phyloP scores from a whole-genome alignment of 2,113 vertebrate species.

The Onychostoma macrolepis region DNA sequence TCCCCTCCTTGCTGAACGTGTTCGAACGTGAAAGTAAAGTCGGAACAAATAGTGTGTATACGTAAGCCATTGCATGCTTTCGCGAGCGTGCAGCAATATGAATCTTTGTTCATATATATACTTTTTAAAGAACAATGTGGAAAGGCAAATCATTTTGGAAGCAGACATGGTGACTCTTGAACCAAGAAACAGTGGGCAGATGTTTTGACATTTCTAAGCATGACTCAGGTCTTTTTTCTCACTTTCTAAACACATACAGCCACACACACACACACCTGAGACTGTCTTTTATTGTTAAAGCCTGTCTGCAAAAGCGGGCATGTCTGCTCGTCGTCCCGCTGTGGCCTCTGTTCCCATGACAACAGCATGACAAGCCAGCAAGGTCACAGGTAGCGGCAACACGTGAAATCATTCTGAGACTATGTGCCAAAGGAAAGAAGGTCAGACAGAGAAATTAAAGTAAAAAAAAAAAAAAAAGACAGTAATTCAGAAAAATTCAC shows the following conservation, averaged over 20 bases:
- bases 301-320: conserved; percentile 29
- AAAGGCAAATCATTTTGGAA: conserved; percentile 39
- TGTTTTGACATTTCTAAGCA: conserved; percentile 41
- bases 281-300: conserved; percentile 17
- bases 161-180: background rate
- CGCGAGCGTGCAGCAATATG: too few species aligned
- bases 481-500: background rate
- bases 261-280: conserved; percentile 18
- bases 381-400: conserved; percentile 68
- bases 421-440: conserved; percentile 18
- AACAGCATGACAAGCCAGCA: conserved; percentile 65
- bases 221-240: conserved; percentile 27
- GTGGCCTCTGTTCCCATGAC: conserved; percentile 71
- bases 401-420: conserved; percentile 10
- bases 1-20: too few species aligned
- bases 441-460: conserved; percentile 50
- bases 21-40: too few species aligned
- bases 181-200: conserved; percentile 32
- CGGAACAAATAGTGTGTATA: too few species aligned
- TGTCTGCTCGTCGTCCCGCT: conserved; percentile 48
- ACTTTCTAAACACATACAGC: conserved; percentile 5
- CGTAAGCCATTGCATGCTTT: too few species aligned
- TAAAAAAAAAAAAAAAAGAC: background rate
- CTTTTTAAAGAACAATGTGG: background rate
- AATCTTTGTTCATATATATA: background rate